phyloP scores from a whole-genome alignment of 2,113 vertebrate species.

The Morphnarchus princeps region DNA sequence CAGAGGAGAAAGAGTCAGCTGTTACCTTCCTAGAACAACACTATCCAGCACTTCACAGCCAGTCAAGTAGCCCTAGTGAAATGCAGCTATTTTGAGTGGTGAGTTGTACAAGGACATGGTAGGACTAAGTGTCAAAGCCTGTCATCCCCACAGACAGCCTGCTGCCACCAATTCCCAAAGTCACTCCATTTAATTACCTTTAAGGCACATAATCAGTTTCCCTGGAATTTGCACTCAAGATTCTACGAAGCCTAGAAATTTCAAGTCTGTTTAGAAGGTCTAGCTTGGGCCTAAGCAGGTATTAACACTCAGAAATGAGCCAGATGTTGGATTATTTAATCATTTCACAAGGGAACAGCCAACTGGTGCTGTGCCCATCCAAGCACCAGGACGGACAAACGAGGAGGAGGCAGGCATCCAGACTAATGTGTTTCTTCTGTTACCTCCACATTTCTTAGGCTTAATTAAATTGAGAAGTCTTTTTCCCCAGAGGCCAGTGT shows the following conservation, averaged over 20 bases:
- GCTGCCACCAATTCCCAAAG: neutral
- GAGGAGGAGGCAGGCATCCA: neutral
- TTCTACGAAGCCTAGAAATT: neutral
- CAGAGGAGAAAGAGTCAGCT: neutral
- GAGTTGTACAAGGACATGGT: neutral
- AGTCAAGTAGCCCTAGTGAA: neutral
- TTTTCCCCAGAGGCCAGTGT: neutral
- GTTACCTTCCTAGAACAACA: neutral
- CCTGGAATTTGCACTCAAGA: neutral
- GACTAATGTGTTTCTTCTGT: neutral
- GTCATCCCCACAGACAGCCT: neutral
- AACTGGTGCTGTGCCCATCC: conserved; percentile 7
- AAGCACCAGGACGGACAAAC: conserved; percentile 5
- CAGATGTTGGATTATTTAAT: conserved; percentile 10
- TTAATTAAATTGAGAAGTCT: conserved; percentile 12
- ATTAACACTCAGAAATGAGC: neutral
- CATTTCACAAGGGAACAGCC: neutral
- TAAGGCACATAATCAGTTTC: neutral
- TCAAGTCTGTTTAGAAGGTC: neutral
- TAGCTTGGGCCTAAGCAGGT: neutral
- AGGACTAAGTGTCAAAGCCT: neutral
- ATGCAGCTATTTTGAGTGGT: neutral
- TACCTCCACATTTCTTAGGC: neutral
- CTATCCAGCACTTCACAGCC: neutral
- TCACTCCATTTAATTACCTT: neutral